These are phyloP conservation scores for Montifringilla adamsi DNA, from an alignment of 2,113 vertebrate genomes.

Conservation along the genomic window DNA sequence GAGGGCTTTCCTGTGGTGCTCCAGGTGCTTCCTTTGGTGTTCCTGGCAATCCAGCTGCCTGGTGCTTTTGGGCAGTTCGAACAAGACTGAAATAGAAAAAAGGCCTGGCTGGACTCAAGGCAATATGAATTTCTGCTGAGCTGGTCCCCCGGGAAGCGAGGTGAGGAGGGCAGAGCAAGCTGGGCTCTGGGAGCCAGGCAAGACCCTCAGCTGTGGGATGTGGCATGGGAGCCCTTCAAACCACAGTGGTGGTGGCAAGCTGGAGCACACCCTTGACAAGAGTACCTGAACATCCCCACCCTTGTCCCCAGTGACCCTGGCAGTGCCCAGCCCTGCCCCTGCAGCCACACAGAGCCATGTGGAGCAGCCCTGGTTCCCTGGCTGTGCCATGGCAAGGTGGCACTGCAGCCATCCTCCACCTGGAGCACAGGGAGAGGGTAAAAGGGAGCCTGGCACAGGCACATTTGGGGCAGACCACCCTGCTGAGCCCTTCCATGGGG, in stretches of 20 bases:
- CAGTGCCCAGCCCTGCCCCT: neutral
- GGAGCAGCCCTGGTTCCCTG: neutral
- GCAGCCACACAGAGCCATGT: neutral
- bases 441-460: neutral
- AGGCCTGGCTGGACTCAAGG: neutral
- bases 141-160: neutral
- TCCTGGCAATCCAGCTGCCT: neutral
- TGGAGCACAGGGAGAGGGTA: neutral
- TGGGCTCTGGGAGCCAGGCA: neutral
- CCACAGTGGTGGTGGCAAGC: fast-evolving
- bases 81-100: neutral
- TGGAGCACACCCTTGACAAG: neutral
- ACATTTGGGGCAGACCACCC: neutral
- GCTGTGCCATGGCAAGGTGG: neutral
- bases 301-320: neutral
- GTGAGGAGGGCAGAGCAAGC: neutral
- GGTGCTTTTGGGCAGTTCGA: neutral
- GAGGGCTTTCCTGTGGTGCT: neutral
- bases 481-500: neutral
- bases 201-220: fast-evolving
- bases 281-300: neutral
- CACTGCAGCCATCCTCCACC: neutral
- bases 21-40: neutral
- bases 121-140: neutral
- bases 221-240: neutral